phyloP scores from a whole-genome alignment of 1,140 invertebrate genomes.

The Hylaeus volcanicus region DNA sequence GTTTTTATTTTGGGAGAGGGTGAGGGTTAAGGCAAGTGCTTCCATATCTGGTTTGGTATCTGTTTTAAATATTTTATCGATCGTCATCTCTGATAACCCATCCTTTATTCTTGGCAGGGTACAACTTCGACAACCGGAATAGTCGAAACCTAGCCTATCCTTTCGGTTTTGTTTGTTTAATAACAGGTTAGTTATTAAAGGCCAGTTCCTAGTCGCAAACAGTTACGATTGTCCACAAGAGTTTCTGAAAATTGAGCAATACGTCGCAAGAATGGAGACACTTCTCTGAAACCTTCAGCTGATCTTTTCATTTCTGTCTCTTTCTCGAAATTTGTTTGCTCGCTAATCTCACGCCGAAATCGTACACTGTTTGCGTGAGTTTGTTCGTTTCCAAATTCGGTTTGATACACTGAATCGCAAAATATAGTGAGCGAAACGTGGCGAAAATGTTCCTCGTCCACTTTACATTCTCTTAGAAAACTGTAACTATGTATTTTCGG shows the following conservation, averaged over 20 bases:
- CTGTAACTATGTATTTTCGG: too few relatives aligned
- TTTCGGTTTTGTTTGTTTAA: background rate
- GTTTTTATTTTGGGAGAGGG: slow-evolving; percentile 42
- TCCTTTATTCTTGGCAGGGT: slow-evolving; percentile 31
- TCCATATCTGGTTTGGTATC: slow-evolving; percentile 3
- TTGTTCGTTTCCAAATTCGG: too few relatives aligned
- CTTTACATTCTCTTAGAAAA: too few relatives aligned
- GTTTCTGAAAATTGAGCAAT: slow-evolving; percentile 56
- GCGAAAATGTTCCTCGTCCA: too few relatives aligned
- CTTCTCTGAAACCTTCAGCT: slow-evolving; percentile 15
- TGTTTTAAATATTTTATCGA: background rate
- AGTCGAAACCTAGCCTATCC: slow-evolving; percentile 12
- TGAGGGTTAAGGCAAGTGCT: slow-evolving; percentile 28
- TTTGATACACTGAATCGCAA: too few relatives aligned
- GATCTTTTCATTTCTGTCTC: background rate
- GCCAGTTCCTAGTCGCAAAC: slow-evolving; percentile 21
- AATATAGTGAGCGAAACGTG: too few relatives aligned
- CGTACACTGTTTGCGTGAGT: too few relatives aligned
- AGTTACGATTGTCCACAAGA: slow-evolving; percentile 36
- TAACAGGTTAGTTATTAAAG: slow-evolving; percentile 10
- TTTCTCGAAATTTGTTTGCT: background rate
- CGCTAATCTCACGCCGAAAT: too few relatives aligned
- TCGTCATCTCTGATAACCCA: slow-evolving; percentile 7
- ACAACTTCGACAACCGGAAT: background rate
- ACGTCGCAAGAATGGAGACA: slow-evolving; percentile 35